Conservation (phyloP, 2,797 vertebrate genomes). For the Anguilla obscura region DNA sequence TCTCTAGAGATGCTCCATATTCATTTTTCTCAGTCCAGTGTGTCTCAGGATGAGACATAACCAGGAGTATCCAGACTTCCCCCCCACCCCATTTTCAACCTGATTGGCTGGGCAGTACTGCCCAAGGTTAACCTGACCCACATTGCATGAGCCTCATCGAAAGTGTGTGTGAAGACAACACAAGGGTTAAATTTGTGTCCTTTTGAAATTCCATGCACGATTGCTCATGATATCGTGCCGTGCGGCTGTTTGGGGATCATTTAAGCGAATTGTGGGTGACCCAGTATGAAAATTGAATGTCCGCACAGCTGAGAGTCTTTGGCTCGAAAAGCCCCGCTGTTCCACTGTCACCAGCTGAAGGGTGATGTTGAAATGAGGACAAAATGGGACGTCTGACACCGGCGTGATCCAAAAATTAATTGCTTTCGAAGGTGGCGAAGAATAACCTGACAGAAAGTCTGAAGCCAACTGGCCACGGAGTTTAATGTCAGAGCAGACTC, state of each 20-base stretch:
- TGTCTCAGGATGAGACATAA: not conserved
- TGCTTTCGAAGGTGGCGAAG: conserved; percentile 10
- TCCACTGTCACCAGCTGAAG: conserved; percentile 34
- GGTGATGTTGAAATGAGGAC: conserved; percentile 32
- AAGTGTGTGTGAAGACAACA: no score
- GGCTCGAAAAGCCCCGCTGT: conserved; percentile 36
- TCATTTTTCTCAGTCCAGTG: not conserved
- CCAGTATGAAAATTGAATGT: conserved; percentile 42
- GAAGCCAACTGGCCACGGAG: not conserved
- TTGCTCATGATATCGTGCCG: conserved; percentile 49
- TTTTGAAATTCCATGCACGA: conserved; percentile 23
- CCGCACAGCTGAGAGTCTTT: conserved; percentile 41
- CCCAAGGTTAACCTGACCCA: not conserved
- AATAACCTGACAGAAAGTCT: not conserved
- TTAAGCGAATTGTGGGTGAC: conserved; percentile 45
- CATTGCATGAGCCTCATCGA: not conserved
- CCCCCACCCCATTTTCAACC: not conserved
- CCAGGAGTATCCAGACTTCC: not conserved
- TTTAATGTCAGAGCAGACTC: not conserved
- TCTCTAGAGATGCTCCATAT: not conserved
- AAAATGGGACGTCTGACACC: conserved; percentile 21
- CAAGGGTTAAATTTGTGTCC: not conserved
- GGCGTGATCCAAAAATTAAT: conserved; percentile 31
- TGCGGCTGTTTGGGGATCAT: conserved; percentile 31
- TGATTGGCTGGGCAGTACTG: not conserved